Evolutionary conservation across 2,113 vertebrate species (phyloP), one percentile per base, ranked within the genome.

Genomic region (Rallus limicola): DNA sequence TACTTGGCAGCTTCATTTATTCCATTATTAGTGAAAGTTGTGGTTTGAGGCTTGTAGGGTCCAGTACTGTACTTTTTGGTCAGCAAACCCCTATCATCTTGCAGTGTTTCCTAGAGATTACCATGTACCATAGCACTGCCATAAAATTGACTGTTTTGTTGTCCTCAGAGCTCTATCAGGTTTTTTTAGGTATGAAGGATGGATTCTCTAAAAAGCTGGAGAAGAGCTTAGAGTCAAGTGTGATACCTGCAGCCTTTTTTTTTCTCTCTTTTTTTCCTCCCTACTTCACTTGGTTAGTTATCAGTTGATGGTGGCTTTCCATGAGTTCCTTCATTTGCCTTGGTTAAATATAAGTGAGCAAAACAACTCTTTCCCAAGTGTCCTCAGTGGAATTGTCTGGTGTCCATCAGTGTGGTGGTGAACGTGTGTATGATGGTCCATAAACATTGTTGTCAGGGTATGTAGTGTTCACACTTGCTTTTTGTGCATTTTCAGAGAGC

Each of bases 21-120:
- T 50, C 26, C 50, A 8, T 5, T 50, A 6, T 56, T 0, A 1
- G 46, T 62, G 46, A 16, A 0, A 1, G 40, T 55, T 33, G 28
- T 0, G 0, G 21, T 42, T 48, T 44, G 29, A 44, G 26, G 64
- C 50, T 52, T 48, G 25, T 19, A 79, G 42, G 31, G 74, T 65
- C 23, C 60, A 58, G 59, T n/a, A 42, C 36, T 64, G 13, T 13
- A 20, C 13, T 69, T 46, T 3, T 53, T 24, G 56, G 21, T 36
- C 50, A 75, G 29, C 42, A 75, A 74, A 83, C 29, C 31, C 69
- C 36, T 42, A 62, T 33, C 44, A 65, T 31, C 11, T n/a, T 75
- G 23, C n/a, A 33, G 50, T 26, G 4, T 80, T 69, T 80, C 38
- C 9, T 64, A 53, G 0, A 2, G 25, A 18, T 29, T 80, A 13